Conservation (phyloP, 2,113 vertebrate genomes). For the Engraulis encrasicolus region DNA sequence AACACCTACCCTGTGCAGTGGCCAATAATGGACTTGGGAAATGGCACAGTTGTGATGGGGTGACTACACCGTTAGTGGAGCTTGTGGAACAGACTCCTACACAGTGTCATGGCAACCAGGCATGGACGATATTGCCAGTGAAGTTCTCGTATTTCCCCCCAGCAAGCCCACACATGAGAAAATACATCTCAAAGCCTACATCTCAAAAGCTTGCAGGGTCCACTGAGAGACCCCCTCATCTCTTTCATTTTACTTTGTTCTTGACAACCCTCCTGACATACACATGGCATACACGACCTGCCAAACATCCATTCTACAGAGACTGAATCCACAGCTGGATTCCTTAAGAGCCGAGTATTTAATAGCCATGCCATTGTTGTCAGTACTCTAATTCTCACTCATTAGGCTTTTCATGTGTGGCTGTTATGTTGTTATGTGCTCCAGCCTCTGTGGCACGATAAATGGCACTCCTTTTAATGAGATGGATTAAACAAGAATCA, state of each 20-base stretch:
- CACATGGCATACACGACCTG: background rate
- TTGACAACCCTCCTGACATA: slow-evolving; percentile 2
- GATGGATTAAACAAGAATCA: slow-evolving; percentile 53
- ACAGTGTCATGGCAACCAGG: background rate
- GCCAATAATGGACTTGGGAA: no score
- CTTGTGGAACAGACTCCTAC: background rate
- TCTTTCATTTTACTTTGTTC: background rate
- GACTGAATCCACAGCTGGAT: background rate
- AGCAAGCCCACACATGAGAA: background rate
- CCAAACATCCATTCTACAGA: background rate
- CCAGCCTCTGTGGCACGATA: background rate
- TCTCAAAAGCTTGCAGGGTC: no score
- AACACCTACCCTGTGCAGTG: no score
- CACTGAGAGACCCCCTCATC: background rate
- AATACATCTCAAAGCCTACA: background rate
- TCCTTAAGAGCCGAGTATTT: background rate
- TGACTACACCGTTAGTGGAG: background rate
- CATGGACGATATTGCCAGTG: background rate
- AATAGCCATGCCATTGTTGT: background rate
- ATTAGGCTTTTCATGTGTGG: slow-evolving; percentile 16
- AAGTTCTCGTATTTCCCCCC: background rate
- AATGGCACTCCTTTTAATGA: slow-evolving; percentile 42
- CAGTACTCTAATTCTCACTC: background rate
- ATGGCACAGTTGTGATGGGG: no score
- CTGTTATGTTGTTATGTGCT: no score